Conservation (phyloP, 2,797 vertebrate species). For the Urocyon cinereoargenteus region DNA sequence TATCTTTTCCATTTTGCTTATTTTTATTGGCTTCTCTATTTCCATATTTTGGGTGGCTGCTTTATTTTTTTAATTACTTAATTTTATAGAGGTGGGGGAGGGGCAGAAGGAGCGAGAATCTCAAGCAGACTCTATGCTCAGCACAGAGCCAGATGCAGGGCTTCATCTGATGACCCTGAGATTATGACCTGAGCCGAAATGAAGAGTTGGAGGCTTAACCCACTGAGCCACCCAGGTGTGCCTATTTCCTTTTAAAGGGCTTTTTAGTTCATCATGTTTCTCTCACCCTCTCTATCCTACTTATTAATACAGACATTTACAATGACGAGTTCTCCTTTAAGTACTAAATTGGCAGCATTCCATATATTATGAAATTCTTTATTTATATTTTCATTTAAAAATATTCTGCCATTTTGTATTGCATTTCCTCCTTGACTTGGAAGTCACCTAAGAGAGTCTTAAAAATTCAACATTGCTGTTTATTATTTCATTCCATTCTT, state of each 20-base stretch:
- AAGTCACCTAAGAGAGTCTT: not conserved
- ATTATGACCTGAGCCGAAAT: not conserved
- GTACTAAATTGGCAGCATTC: not conserved
- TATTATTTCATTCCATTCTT: constrained; percentile 27
- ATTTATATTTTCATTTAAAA: constrained; percentile 55
- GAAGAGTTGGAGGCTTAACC: not conserved
- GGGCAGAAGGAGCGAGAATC: not conserved
- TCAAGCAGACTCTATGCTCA: not conserved
- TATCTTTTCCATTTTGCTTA: constrained; percentile 26
- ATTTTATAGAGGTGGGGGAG: not conserved
- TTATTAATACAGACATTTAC: constrained; percentile 18
- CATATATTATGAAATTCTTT: constrained; percentile 8
- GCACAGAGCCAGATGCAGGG: not conserved
- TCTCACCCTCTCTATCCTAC: not conserved
- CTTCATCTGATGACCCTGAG: not conserved
- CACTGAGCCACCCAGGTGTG: not conserved
- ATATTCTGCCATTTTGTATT: constrained; percentile 20
- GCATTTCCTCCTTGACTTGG: constrained; percentile 36
- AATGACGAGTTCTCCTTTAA: not conserved
- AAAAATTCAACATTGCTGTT: constrained; percentile 7
- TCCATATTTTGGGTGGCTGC: not conserved
- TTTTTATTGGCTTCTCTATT: constrained; percentile 35
- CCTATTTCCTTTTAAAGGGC: not conserved
- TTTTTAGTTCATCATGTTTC: not conserved
- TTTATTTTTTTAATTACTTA: not conserved